phyloP scores from a whole-genome alignment of 2,113 vertebrate species.

The Acanthochromis polyacanthus region DNA sequence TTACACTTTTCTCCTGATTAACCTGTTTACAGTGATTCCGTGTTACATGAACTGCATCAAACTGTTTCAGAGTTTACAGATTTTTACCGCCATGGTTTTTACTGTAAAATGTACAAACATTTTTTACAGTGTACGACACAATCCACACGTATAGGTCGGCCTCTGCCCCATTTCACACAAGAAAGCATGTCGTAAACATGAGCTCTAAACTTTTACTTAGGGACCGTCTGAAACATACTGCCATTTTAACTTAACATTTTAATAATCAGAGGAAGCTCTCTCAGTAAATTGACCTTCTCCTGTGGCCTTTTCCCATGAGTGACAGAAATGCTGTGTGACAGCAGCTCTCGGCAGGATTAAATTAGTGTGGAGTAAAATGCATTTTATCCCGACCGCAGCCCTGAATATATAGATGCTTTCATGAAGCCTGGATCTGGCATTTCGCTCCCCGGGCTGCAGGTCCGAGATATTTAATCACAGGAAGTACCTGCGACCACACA shows the following conservation, averaged over 20 bases:
- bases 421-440: constrained; percentile 53
- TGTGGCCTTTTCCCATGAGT: constrained; percentile 63
- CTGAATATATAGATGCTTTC: constrained; percentile 50
- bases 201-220: constrained; percentile 30
- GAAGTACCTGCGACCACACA: constrained; percentile 6
- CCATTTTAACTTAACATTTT: constrained; percentile 54
- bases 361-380: constrained; percentile 62
- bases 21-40: no score
- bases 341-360: constrained; percentile 61
- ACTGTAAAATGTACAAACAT: no score
- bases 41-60: no score
- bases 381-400: constrained; percentile 57
- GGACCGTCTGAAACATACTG: constrained; percentile 30
- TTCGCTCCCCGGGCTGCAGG: constrained; percentile 39
- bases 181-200: constrained; percentile 15
- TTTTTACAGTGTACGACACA: neutral
- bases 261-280: constrained; percentile 56
- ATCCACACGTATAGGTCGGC: neutral
- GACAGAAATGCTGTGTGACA: constrained; percentile 69
- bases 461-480: constrained; percentile 47
- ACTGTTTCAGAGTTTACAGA: no score
- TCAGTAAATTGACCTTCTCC: constrained; percentile 67
- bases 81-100: no score
- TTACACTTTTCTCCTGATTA: no score
- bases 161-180: constrained; percentile 14